Evolutionary conservation across 2,888 invertebrate species (phyloP).

Genomic region (Eupithecia centaureata): DNA sequence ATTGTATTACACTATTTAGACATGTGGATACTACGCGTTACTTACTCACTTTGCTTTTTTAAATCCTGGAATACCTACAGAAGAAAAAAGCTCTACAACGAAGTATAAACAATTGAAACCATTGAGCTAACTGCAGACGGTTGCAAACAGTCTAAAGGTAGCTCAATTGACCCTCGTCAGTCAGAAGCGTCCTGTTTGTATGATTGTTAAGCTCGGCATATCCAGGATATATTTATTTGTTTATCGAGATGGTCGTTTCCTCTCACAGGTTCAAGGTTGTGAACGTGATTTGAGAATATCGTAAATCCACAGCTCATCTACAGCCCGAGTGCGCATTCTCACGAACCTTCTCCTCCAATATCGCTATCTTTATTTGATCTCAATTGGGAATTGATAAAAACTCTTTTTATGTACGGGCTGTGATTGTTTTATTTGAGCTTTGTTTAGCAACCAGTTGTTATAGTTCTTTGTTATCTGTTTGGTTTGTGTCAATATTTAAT

Average conservation of each 20-base stretch:
- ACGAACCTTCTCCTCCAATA: constrained; percentile 54
- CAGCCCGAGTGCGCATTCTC: constrained; percentile 69
- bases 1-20: too few relatives aligned
- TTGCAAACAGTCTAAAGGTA: too few relatives aligned
- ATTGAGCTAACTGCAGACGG: too few relatives aligned
- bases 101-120: too few relatives aligned
- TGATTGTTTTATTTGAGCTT: constrained; percentile 70
- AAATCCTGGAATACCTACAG: not conserved
- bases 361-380: constrained; percentile 48
- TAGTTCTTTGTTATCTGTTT: constrained; percentile 77
- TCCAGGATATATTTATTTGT: constrained; percentile 16
- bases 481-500: constrained; percentile 72
- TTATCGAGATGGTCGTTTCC: constrained; percentile 65
- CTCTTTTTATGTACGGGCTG: constrained; percentile 55
- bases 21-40: too few relatives aligned
- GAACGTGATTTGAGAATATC: constrained; percentile 78
- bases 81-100: not conserved
- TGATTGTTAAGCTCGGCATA: too few relatives aligned
- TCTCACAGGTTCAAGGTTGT: constrained; percentile 76
- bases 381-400: constrained; percentile 46
- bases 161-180: too few relatives aligned
- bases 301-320: constrained; percentile 74
- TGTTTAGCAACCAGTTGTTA: constrained; percentile 75
- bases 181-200: too few relatives aligned
- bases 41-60: not conserved